phyloP scores from a whole-genome alignment of 2,113 vertebrate species.

The Cephalopholis sonnerati region DNA sequence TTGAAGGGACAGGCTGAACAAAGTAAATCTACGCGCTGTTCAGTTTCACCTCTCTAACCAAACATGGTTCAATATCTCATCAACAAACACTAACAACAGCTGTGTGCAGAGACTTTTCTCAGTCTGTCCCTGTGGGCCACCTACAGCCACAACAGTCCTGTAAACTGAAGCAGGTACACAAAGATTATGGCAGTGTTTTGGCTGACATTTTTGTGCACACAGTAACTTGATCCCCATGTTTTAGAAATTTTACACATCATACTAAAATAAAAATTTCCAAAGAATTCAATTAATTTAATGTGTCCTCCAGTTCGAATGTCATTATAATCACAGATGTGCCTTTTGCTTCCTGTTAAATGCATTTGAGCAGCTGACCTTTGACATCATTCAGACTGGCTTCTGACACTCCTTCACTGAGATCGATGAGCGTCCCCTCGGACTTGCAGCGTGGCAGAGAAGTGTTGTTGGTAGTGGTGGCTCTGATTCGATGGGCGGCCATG shows the following conservation, averaged over 20 bases:
- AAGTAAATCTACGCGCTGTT: not conserved
- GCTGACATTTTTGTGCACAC: not conserved
- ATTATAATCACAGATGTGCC: not conserved
- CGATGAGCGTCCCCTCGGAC: conserved; percentile 95
- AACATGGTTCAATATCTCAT: not conserved
- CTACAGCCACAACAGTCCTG: not conserved
- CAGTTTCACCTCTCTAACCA: not conserved
- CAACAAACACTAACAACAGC: not conserved
- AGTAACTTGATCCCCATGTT: too few species aligned
- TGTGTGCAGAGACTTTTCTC: not conserved
- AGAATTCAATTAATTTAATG: not conserved
- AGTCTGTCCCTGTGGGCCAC: too few species aligned
- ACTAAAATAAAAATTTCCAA: not conserved
- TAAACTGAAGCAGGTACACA: too few species aligned
- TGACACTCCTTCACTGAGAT: conserved; percentile 88
- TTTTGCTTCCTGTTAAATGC: not conserved
- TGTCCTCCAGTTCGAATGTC: not conserved
- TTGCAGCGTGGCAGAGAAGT: conserved; percentile 91
- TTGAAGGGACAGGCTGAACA: not conserved
- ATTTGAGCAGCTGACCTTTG: conserved; percentile 87
- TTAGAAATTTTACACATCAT: not conserved
- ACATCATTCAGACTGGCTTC: conserved; percentile 90
- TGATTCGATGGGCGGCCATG: conserved; percentile 97
- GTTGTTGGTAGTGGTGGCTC: conserved; percentile 89
- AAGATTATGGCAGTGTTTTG: too few species aligned